Conservation (phyloP, 2,797 vertebrate species). For the Adelosebastes latens region DNA sequence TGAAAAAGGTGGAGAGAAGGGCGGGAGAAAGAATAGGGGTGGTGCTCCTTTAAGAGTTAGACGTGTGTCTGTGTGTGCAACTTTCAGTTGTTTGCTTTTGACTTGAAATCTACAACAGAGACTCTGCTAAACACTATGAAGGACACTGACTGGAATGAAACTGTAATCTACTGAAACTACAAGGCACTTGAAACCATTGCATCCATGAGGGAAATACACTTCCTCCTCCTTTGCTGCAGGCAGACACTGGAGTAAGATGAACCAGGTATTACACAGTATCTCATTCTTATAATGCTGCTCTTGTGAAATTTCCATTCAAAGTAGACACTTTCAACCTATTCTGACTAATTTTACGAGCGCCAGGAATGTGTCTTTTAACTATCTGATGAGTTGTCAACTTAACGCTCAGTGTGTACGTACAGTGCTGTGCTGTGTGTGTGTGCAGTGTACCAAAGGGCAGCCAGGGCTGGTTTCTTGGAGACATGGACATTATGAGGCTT, state of each 20-base stretch:
- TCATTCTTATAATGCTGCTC: constrained; percentile 2
- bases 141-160: constrained; percentile 36
- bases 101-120: constrained; percentile 26
- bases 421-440: constrained; percentile 18
- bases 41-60: constrained; percentile 47
- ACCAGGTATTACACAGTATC: constrained; percentile 53
- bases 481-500: constrained; percentile 82
- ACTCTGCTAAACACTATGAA: constrained; percentile 3
- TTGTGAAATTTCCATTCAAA: background rate
- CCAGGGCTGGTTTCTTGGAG: constrained; percentile 65
- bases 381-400: constrained; percentile 15
- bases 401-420: constrained; percentile 25
- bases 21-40: constrained; percentile 55
- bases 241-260: constrained; percentile 53
- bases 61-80: constrained; percentile 28
- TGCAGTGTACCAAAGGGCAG: constrained; percentile 63
- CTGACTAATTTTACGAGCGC: background rate
- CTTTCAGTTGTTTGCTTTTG: constrained; percentile 52
- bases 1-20: constrained; percentile 66
- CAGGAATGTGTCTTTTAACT: constrained; percentile 15
- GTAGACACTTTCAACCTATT: background rate
- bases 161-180: constrained; percentile 35
- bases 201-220: constrained; percentile 36
- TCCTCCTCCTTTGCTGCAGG: constrained; percentile 30
- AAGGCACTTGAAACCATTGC: constrained; percentile 7